phyloP scores from a whole-genome alignment of 2,113 vertebrate species.

The Pao palembangensis region DNA sequence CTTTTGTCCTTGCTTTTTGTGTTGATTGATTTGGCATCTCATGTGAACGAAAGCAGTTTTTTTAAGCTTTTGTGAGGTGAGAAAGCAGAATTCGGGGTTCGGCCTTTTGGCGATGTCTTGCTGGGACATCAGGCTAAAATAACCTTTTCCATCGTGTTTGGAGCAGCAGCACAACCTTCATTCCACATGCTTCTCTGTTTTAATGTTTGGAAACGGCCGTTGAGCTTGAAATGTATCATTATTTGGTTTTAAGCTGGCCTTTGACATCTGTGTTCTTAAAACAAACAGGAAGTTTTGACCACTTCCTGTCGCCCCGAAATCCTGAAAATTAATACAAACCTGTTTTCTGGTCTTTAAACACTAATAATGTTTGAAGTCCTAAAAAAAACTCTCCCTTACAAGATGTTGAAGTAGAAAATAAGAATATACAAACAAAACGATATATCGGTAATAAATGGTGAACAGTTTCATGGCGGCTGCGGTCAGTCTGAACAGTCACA shows the following conservation, averaged over 20 bases:
- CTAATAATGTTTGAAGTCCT: no score
- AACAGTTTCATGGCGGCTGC: background rate
- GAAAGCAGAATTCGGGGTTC: background rate
- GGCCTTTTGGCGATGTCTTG: background rate
- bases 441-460: no score
- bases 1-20: no score
- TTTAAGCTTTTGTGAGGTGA: background rate
- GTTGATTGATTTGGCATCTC: no score
- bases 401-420: no score
- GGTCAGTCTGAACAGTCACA: constrained; percentile 11
- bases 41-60: no score
- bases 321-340: background rate
- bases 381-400: no score
- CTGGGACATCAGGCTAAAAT: constrained; percentile 8
- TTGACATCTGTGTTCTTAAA: background rate
- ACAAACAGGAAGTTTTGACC: constrained; percentile 8
- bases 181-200: constrained; percentile 29
- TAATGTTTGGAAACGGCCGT: background rate
- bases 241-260: background rate
- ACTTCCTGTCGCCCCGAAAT: background rate
- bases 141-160: background rate
- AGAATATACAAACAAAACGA: no score
- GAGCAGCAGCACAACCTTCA: constrained; percentile 4
- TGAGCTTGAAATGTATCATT: background rate
- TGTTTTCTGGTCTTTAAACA: background rate